Evolutionary conservation across 1,140 invertebrate genomes (phyloP), one percentile per base, ranked within the genome.

Genomic region (Schlechtendalia chinensis): DNA sequence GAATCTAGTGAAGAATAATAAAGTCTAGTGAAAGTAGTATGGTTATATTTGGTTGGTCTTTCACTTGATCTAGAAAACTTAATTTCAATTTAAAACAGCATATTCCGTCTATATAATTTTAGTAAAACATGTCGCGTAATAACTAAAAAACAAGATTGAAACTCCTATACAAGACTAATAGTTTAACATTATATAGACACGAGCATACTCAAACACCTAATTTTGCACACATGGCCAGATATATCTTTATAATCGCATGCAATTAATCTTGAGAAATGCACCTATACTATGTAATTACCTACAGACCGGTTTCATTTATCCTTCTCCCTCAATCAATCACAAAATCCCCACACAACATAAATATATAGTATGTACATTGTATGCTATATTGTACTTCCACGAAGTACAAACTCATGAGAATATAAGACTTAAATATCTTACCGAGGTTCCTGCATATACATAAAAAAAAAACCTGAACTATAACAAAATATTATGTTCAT

Each of bases 271-370:
- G 50, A 54, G 27, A 74, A 74, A 72, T 50, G 10, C 54, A 50
- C 54, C 47, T 22, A 74, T 32, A 56, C 27, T 39, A 14, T 74
- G 71, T 27, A 74, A 74, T 74, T 74, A 74, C n/a, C n/a, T 27
- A 74, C 4, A 17, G 53, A 74, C 71, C 27, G 53, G 71, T 74
- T 74, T 54, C 19, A 14, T 47, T 16, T 74, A 32, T 74, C 54
- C n/a, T 74, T 58, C 17, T 74, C 17, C 32, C 17, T 56, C 53
- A 22, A 74, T 74, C 71, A 56, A 74, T 74, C 71, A 74, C 29
- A 74, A 74, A 32, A 56, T 65, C 14, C 17, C 12, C 29, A 39
- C n/a, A 32, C 1, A 54, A 54, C 27, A 56, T 32, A 39, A 11
- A 27, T 14, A 39, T 45, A 32, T 0, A 54, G n/a, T 24, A 56